phyloP scores from a whole-genome alignment of 2,888 invertebrate species.

The Bellardia pandia region DNA sequence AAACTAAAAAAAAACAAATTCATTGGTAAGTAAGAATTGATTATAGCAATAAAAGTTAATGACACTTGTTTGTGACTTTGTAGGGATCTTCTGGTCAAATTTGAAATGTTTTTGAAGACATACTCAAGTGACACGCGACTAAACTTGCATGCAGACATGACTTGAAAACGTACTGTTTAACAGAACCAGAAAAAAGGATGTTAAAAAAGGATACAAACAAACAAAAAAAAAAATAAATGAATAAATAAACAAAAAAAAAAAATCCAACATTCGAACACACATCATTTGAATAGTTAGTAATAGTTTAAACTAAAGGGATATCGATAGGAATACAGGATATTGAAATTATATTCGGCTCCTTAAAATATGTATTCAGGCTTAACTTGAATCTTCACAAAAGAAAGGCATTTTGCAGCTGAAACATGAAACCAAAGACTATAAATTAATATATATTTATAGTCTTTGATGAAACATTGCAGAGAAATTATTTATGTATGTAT shows the following conservation, averaged over 20 bases:
- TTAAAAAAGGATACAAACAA: neutral
- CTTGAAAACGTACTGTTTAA: neutral
- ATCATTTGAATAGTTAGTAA: slow-evolving; percentile 43
- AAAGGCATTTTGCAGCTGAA: slow-evolving; percentile 52
- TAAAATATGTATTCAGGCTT: slow-evolving; percentile 51
- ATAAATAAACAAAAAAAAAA: neutral
- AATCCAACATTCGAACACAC: slow-evolving; percentile 1
- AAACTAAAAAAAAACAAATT: slow-evolving; percentile 6
- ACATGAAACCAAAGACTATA: too few species aligned
- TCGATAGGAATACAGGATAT: slow-evolving; percentile 51
- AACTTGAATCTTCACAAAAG: neutral
- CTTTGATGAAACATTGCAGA: slow-evolving; percentile 27
- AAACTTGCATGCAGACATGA: slow-evolving; percentile 54
- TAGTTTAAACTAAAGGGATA: slow-evolving; percentile 20
- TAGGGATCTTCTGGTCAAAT: slow-evolving; percentile 10
- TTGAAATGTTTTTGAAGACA: slow-evolving; percentile 22
- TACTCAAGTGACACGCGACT: slow-evolving; percentile 69
- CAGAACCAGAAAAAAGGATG: slow-evolving; percentile 24
- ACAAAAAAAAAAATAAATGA: slow-evolving; percentile 1
- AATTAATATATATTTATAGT: too few species aligned
- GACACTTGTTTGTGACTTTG: slow-evolving; percentile 60
- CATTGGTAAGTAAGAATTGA: slow-evolving; percentile 65
- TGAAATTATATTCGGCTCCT: slow-evolving; percentile 45
- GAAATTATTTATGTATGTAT: slow-evolving; percentile 39
- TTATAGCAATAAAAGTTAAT: slow-evolving; percentile 69